A percentile compares a stretch with the other conserved stretches of the same genome.
Evolutionary conservation across 2,113 vertebrate genomes (phyloP).

Genomic region (Erythrolamprus reginae): DNA sequence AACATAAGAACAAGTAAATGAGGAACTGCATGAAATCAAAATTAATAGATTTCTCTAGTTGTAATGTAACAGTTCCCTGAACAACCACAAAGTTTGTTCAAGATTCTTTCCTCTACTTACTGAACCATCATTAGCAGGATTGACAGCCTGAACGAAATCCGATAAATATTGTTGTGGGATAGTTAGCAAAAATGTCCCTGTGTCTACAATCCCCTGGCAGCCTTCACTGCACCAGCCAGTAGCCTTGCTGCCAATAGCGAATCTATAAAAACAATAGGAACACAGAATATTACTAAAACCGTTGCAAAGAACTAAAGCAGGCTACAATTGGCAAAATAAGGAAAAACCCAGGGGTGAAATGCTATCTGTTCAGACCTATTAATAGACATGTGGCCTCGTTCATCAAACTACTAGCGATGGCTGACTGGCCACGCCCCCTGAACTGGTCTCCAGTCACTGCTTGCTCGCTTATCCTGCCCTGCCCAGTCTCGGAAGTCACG

Average conservation of each 20-base stretch:
- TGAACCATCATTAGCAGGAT: neutral
- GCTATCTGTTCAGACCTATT: too few relatives aligned
- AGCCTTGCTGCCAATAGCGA: slow-evolving; percentile 45
- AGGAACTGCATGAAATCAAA: neutral
- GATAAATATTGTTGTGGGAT: slow-evolving; percentile 51
- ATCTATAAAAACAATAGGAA: slow-evolving; percentile 36
- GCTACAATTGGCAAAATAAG: neutral
- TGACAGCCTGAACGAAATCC: neutral
- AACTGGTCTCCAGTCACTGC: too few relatives aligned
- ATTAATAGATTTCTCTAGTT: neutral
- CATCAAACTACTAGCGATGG: too few relatives aligned
- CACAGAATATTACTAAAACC: neutral
- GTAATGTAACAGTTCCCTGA: neutral
- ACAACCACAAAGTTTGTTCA: neutral
- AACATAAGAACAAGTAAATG: neutral
- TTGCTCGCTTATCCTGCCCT: too few relatives aligned
- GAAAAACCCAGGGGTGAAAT: neutral
- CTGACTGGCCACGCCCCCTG: too few relatives aligned
- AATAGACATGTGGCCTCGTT: too few relatives aligned
- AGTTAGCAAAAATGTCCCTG: slow-evolving; percentile 52
- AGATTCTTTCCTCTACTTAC: neutral
- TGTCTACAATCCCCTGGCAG: slow-evolving; percentile 69
- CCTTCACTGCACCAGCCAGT: slow-evolving; percentile 48
- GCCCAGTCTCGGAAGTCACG: too few relatives aligned
- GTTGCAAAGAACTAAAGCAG: neutral